phyloP scores from a whole-genome alignment of 2,797 vertebrate genomes.

The Acanthornis magna region DNA sequence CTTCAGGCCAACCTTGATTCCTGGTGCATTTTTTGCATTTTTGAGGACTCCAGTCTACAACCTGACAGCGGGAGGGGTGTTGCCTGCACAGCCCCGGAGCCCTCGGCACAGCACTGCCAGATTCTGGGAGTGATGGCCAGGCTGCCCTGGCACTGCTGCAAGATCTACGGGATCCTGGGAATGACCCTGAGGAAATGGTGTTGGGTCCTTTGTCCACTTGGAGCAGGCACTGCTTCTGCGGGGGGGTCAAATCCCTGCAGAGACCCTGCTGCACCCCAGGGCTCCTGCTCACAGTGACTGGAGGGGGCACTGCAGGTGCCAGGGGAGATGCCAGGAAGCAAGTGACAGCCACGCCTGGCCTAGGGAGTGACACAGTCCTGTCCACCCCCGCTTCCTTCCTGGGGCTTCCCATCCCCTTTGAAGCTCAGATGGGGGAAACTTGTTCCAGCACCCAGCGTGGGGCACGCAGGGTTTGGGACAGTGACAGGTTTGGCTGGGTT shows the following conservation, averaged over 20 bases:
- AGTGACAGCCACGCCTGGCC: too few species aligned
- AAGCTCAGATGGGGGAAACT: neutral
- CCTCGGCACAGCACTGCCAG: neutral
- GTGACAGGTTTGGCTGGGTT: neutral
- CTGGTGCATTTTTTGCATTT: slow-evolving; percentile 82
- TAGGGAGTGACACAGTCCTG: fast-evolving
- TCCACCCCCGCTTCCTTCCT: neutral
- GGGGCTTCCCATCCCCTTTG: neutral
- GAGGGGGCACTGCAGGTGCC: neutral
- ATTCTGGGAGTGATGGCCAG: fast-evolving
- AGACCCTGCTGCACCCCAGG: neutral
- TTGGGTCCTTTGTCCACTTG: neutral
- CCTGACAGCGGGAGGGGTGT: slow-evolving; percentile 54
- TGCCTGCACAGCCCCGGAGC: slow-evolving; percentile 62
- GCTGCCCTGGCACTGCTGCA: fast-evolving
- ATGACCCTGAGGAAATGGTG: fast-evolving
- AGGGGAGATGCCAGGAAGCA: neutral
- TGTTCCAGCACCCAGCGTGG: neutral
- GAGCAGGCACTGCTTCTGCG: neutral
- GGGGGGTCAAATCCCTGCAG: neutral
- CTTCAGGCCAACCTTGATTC: slow-evolving; percentile 76
- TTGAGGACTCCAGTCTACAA: slow-evolving; percentile 75
- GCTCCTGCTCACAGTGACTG: neutral
- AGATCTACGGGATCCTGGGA: neutral
- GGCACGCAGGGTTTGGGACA: neutral